Evolutionary conservation across 2,888 invertebrate genomes (phyloP), one percentile per base, ranked within the genome.

Genomic region (Pandemis heparana): DNA sequence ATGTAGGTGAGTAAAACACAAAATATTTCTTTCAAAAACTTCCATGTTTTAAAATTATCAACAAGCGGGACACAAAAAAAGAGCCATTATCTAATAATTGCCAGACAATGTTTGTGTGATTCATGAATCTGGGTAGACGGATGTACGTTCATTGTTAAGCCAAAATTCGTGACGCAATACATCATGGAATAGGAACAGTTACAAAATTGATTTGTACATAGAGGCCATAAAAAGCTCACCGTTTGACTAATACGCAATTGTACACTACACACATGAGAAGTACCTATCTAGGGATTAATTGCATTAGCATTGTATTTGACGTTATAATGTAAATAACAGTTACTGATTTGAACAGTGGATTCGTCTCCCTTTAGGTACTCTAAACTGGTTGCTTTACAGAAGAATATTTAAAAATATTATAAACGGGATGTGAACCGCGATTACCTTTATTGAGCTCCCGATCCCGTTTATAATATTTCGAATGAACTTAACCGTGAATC

Each of bases 1-100:
- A 97, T 89, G 96, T 97, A 87, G 96, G 96, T 95, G 92, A 95
- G 95, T 95, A 59, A 75, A 73, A 16, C 8, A 69, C 23, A 23
- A 56, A 56, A 9, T 53, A 18, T 75, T 46, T 66, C 41, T 32
- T 61, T 9, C 10, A 16, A 41, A 61, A 67, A 14, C 53, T 38
- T 23, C n/a, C 41, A 18, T 64, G 48, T 32, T 32, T 32, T 32
- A 39, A 66, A 46, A 48, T 48, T 68, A 39, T 38, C 46, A 62
- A 38, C 46, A 39, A 12, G 62, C 46, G 38, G 39, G n/a, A 18
- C 38, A 32, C 46, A 46, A 9, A 51, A 51, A 68, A 66, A 66
- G 61, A 66, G 32, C 53, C 51, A 63, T 68, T 68, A 72, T 60
- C 59, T 70, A 74, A 64, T 65, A 53, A 74, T 65, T 70, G 60